A percentile compares a stretch with the other conserved stretches of the same genome.
These are phyloP conservation scores for Ceraclea dissimilis DNA, from an alignment of 2,888 invertebrate genomes.

Conservation along the genomic window DNA sequence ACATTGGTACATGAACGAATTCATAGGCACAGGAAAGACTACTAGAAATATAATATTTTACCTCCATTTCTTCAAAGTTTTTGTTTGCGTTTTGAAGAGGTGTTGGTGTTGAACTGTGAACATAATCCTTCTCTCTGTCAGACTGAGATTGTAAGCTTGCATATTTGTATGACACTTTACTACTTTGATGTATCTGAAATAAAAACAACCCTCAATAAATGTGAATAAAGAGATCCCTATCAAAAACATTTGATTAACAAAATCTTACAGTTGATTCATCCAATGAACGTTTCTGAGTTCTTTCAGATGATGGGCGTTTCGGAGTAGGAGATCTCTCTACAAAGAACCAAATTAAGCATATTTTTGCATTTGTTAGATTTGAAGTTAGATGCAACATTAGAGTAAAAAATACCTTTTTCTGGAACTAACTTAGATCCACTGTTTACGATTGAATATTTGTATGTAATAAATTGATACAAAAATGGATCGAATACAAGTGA, in stretches of 20 bases:
- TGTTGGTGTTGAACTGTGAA: conserved; percentile 15
- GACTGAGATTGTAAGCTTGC: conserved; percentile 21
- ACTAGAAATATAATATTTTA: conserved; percentile 1
- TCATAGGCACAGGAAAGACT: no score
- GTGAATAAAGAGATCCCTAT: no score
- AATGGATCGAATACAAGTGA: conserved; percentile 55
- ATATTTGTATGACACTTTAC: conserved; percentile 17
- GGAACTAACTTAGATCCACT: not conserved
- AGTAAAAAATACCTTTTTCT: not conserved
- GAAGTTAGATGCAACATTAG: no score
- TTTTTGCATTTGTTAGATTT: not conserved
- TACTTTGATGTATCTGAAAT: conserved; percentile 8
- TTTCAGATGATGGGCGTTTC: conserved; percentile 5
- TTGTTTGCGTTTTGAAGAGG: not conserved
- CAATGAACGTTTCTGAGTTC: conserved; percentile 17
- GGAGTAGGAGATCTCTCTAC: conserved; percentile 8
- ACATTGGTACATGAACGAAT: no score
- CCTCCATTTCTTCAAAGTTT: not conserved
- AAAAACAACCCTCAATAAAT: not conserved
- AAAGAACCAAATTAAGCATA: not conserved
- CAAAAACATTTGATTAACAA: no score
- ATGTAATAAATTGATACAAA: conserved; percentile 57
- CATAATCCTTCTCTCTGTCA: conserved; percentile 32
- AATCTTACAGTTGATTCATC: conserved; percentile 20
- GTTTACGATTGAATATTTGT: conserved; percentile 31